Conservation (phyloP, 2,888 invertebrate species). For the Laspeyria flexula region DNA sequence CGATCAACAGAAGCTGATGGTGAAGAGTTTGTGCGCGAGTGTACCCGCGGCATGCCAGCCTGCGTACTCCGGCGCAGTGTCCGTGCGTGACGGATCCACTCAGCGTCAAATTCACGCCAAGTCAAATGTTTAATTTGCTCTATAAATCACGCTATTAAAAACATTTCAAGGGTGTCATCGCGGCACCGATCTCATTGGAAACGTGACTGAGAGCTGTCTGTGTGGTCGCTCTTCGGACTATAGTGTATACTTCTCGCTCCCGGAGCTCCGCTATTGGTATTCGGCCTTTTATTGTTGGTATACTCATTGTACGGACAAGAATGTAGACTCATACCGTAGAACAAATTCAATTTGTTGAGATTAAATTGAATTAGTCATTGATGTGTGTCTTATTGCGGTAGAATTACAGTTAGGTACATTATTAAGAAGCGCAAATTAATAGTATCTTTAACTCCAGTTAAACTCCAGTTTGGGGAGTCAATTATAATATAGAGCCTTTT, state of each 20-base stretch:
- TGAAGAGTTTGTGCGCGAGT: slow-evolving; percentile 16
- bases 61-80: slow-evolving; percentile 50
- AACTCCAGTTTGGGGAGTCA: too few relatives aligned
- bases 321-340: slow-evolving; percentile 52
- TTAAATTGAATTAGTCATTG: slow-evolving; percentile 54
- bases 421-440: slow-evolving; percentile 45
- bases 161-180: slow-evolving; percentile 86
- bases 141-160: slow-evolving; percentile 85
- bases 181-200: slow-evolving; percentile 79
- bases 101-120: slow-evolving; percentile 84
- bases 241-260: slow-evolving; percentile 9
- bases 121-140: slow-evolving; percentile 87
- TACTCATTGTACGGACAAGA: slow-evolving; percentile 63
- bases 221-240: slow-evolving; percentile 63
- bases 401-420: slow-evolving; percentile 30
- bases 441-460: too few relatives aligned
- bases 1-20: too few relatives aligned
- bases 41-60: slow-evolving; percentile 43
- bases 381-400: slow-evolving; percentile 45
- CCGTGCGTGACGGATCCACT: slow-evolving; percentile 85
- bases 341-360: slow-evolving; percentile 73
- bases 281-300: slow-evolving; percentile 62
- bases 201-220: slow-evolving; percentile 77
- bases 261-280: slow-evolving; percentile 55
- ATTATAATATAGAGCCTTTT: too few relatives aligned